Conservation (phyloP, 2,888 invertebrate genomes). For the Drosophila atroscutellata region DNA sequence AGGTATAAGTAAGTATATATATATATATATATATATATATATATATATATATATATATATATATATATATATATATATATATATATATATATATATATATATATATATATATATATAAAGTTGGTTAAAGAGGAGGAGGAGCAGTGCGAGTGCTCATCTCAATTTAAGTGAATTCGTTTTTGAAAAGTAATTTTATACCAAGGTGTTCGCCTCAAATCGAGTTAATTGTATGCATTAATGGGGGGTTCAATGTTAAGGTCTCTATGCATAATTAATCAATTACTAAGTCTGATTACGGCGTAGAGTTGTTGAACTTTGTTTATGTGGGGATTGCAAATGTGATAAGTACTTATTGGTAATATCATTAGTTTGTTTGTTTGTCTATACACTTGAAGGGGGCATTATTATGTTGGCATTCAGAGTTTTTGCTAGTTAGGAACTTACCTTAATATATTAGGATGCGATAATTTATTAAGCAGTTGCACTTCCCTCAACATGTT, state of each 20-base stretch:
- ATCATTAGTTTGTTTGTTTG: background rate
- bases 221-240: background rate
- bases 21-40: background rate
- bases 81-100: background rate
- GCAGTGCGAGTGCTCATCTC: background rate
- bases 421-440: conserved; percentile 13
- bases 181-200: background rate
- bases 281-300: background rate
- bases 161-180: background rate
- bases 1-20: background rate
- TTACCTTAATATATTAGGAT: conserved; percentile 96
- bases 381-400: background rate
- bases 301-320: background rate
- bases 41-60: background rate
- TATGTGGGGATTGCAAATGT: background rate
- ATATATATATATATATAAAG: too few species aligned
- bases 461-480: conserved; percentile 97
- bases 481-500: conserved; percentile 99
- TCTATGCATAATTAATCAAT: background rate
- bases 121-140: background rate
- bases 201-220: background rate
- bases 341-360: background rate
- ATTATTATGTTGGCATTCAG: too few species aligned
- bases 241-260: background rate
- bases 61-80: background rate